Base-by-base conservation (phyloP, 2,113 vertebrate genomes). In the Lampris megalopsis region DNA sequence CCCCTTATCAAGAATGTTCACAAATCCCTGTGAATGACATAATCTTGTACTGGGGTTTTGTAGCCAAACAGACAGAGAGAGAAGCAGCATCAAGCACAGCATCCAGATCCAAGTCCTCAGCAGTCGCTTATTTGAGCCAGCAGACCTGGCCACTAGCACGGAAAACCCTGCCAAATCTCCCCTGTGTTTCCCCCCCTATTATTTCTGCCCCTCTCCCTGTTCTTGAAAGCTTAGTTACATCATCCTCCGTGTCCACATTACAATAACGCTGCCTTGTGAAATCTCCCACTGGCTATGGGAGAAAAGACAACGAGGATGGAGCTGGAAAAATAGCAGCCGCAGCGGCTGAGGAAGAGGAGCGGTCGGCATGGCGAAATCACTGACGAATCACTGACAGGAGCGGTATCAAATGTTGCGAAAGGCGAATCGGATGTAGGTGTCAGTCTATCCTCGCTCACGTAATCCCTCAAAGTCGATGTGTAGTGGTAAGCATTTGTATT, bases 201-300 rank as follows among this genome's bases (percentile, higher is more conserved):
- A 89, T 91, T 85, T 87, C 80, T 85, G 81, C 80, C 78, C 76
- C 72, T 87, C 76, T 85, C 77, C 52, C 68, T 88, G 83, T 70
- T 86, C 77, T 72, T 86, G 75, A 84, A 88, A 85, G 80, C 86
- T 78, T 63, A 75, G 73, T 93, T 90, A 88, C 91, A 90, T 92
- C 90, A 92, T 87, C 81, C 80, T 79, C 77, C 68, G 83, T 83
- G 85, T 93, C 78, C 80, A 90, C 86, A 85, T 89, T 93, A 91
- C 80, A 86, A 85, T 84, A 86, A 88, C 86, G 82, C 82, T 65
- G 24, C 24, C 24, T 24, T 84, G 75, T 75, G 79, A 86, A 87
- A 86, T 83, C 79, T 89, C 78, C 83, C 81, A 81, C 80, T 77
- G 85, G 72, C 79, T 73, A 74, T 50, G 68, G n/a, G 63, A 70